phyloP scores from a whole-genome alignment of 2,888 invertebrate species.

The Rhingia campestris region DNA sequence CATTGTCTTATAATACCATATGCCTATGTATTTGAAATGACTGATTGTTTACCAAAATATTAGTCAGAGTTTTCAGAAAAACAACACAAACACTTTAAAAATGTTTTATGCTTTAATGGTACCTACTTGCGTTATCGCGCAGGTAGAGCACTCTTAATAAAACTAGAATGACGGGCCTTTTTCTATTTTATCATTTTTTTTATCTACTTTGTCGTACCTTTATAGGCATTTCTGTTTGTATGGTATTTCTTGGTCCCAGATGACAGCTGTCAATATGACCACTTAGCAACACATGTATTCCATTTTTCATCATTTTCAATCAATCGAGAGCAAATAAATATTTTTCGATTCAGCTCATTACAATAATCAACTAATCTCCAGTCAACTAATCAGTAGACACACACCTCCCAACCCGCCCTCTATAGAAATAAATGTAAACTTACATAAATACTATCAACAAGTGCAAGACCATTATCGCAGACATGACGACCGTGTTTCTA shows the following conservation, averaged over 20 bases:
- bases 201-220: too few relatives aligned
- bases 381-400: conserved; percentile 33
- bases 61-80: too few relatives aligned
- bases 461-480: conserved; percentile 46
- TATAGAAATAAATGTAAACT: conserved; percentile 19
- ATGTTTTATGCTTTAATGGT: too few relatives aligned
- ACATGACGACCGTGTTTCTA: conserved; percentile 11
- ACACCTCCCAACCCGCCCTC: conserved; percentile 15
- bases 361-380: conserved; percentile 16
- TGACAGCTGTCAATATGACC: not conserved
- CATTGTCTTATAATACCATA: too few relatives aligned
- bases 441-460: conserved; percentile 27
- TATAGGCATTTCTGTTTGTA: not conserved
- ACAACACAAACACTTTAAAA: too few relatives aligned
- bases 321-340: conserved; percentile 43
- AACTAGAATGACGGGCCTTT: too few relatives aligned
- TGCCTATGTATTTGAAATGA: too few relatives aligned
- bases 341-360: conserved; percentile 1
- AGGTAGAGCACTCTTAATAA: too few relatives aligned
- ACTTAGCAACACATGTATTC: conserved; percentile 1
- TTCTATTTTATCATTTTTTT: too few relatives aligned
- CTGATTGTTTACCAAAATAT: too few relatives aligned
- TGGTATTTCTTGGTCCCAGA: not conserved
- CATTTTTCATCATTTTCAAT: not conserved
- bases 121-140: too few relatives aligned